phyloP scores from a whole-genome alignment of 2,113 vertebrate genomes.

The Morone saxatilis region DNA sequence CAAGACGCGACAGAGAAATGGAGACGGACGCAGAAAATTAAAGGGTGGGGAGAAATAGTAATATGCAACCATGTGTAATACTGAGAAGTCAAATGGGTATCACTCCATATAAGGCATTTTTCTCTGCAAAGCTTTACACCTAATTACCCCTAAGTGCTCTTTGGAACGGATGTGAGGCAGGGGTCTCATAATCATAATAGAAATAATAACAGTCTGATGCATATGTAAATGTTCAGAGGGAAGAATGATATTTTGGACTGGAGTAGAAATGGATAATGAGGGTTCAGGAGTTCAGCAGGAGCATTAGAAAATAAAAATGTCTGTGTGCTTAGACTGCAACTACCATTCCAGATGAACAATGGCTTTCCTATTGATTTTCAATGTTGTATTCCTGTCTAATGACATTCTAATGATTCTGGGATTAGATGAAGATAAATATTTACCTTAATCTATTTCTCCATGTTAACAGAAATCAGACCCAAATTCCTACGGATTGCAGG shows the following conservation, averaged over 20 bases:
- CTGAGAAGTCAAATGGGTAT: conserved; percentile 49
- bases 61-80: conserved; percentile 43
- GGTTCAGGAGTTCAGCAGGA: conserved; percentile 82
- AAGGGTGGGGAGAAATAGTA: not conserved
- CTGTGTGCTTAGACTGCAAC: conserved; percentile 34
- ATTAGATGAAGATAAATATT: conserved; percentile 74
- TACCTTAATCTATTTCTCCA: conserved; percentile 37
- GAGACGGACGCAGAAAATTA: conserved; percentile 15
- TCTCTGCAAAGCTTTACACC: conserved; percentile 62
- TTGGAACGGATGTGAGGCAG: conserved; percentile 55
- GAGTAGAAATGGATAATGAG: conserved; percentile 70
- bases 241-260: conserved; percentile 64
- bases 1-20: conserved; percentile 4
- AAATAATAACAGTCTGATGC: conserved; percentile 78
- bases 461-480: conserved; percentile 38
- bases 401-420: conserved; percentile 63
- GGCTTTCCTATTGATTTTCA: conserved; percentile 62
- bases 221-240: conserved; percentile 79
- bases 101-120: conserved; percentile 41
- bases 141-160: conserved; percentile 79
- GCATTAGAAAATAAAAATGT: conserved; percentile 67
- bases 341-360: conserved; percentile 50
- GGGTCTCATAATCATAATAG: conserved; percentile 73
- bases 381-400: conserved; percentile 57
- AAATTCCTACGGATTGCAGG: conserved; percentile 13